Percentiles rank a stretch among this genome's conserved stretches.
These are phyloP conservation scores for Pocillopora verrucosa DNA, from an alignment of 64 coral and sea anemone genomes.

Conservation along the genomic window DNA sequence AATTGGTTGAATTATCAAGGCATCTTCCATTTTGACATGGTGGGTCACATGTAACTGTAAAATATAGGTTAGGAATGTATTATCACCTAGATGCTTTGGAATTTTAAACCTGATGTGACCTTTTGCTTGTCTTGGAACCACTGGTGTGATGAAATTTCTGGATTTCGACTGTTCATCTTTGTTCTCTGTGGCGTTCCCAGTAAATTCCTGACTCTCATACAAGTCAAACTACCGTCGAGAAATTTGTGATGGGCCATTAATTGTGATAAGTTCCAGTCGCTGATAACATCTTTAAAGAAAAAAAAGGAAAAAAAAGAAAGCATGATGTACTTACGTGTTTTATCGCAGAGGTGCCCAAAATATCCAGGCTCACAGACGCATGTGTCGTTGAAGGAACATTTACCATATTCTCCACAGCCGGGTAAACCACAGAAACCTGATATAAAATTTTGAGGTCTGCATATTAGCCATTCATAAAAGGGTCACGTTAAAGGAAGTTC, in stretches of 20 bases:
- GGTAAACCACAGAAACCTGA: conserved; percentile 84
- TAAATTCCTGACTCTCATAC: too few species aligned
- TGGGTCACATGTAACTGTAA: conserved; percentile 58
- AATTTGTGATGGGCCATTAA: too few species aligned
- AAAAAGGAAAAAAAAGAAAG: neutral
- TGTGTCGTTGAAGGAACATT: conserved; percentile 88
- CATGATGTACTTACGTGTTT: conserved; percentile 65
- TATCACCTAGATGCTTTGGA: neutral
- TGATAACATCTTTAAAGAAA: neutral
- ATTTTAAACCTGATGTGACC: too few species aligned
- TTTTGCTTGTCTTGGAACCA: too few species aligned
- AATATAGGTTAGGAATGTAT: neutral
- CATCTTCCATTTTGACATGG: conserved; percentile 72
- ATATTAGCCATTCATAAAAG: neutral
- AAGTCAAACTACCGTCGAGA: too few species aligned
- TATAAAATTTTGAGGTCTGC: neutral
- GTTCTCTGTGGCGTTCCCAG: too few species aligned
- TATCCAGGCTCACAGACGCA: conserved; percentile 75
- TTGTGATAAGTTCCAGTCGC: too few species aligned
- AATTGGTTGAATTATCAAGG: conserved; percentile 59
- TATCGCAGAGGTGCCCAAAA: conserved; percentile 81
- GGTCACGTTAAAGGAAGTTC: too few species aligned
- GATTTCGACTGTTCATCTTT: too few species aligned
- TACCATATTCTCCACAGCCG: conserved; percentile 84
- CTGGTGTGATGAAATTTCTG: too few species aligned